A percentile compares a stretch with the other conserved stretches of the same genome.
Conservation (phyloP, 1,140 invertebrate genomes). For the Grapholita molesta region DNA sequence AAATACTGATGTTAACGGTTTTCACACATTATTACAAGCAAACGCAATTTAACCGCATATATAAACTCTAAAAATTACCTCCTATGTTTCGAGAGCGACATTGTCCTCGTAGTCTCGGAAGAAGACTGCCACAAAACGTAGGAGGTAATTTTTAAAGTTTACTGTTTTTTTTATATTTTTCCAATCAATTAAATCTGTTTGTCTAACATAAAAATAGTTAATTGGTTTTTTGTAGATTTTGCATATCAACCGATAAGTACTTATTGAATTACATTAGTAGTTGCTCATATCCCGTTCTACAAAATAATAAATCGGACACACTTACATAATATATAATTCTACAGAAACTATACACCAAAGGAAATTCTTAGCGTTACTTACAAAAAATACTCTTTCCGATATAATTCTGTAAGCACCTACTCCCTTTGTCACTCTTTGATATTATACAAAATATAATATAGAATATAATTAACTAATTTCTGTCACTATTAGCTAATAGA, state of each 20-base stretch:
- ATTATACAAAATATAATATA: conserved; percentile 8
- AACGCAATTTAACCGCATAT: no score
- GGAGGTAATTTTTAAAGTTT: no score
- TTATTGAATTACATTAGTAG: not conserved
- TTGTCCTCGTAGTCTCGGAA: no score
- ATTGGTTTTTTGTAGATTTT: not conserved
- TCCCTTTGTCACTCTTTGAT: not conserved
- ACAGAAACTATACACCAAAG: not conserved
- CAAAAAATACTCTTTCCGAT: conserved; percentile 12
- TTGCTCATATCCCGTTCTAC: not conserved
- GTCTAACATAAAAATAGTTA: no score
- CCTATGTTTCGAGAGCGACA: no score
- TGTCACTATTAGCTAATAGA: not conserved
- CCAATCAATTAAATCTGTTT: no score
- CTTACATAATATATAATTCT: not conserved
- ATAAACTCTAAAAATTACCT: no score
- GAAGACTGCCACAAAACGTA: no score
- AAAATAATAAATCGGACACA: not conserved
- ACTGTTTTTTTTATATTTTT: no score
- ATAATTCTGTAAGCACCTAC: conserved; percentile 10
- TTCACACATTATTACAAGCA: no score
- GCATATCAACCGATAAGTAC: not conserved
- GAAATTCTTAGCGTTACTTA: not conserved
- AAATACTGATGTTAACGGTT: no score
- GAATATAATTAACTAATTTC: not conserved